These are phyloP conservation scores for Clitarchus hookeri DNA, from an alignment of 2,888 invertebrate species.

Conservation along the genomic window DNA sequence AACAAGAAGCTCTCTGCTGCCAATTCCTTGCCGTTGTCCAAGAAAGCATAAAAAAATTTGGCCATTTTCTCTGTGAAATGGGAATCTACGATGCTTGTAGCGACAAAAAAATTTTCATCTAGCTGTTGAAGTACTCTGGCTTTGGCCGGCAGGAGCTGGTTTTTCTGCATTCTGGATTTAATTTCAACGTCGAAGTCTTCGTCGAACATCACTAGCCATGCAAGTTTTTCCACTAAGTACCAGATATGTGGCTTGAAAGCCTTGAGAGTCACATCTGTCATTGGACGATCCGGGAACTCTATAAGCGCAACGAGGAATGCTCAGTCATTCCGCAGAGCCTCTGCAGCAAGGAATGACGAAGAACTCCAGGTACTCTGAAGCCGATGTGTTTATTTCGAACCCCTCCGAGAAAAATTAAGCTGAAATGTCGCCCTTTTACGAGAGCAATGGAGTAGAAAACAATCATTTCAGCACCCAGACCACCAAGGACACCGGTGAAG, in stretches of 20 bases:
- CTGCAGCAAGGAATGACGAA: not conserved
- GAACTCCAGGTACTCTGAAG: not conserved
- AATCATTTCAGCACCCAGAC: no score
- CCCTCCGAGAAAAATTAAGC: not conserved
- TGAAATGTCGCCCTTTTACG: not conserved
- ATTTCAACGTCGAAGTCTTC: constrained; percentile 1
- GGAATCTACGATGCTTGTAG: no score
- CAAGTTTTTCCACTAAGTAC: not conserved
- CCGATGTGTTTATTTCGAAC: not conserved
- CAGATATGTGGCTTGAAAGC: not conserved
- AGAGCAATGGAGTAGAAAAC: not conserved
- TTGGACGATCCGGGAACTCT: not conserved
- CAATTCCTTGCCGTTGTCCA: no score
- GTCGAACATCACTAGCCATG: not conserved
- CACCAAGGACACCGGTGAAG: no score
- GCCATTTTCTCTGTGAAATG: no score
- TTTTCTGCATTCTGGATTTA: not conserved
- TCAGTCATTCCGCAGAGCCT: no score
- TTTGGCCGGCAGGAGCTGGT: no score
- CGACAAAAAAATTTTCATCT: no score
- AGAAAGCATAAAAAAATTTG: no score
- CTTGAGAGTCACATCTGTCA: not conserved
- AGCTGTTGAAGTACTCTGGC: no score
- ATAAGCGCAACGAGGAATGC: not conserved
- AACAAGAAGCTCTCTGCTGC: no score